Evolutionary conservation across 2,888 invertebrate species (phyloP).

Genomic region (Erebia ligea): DNA sequence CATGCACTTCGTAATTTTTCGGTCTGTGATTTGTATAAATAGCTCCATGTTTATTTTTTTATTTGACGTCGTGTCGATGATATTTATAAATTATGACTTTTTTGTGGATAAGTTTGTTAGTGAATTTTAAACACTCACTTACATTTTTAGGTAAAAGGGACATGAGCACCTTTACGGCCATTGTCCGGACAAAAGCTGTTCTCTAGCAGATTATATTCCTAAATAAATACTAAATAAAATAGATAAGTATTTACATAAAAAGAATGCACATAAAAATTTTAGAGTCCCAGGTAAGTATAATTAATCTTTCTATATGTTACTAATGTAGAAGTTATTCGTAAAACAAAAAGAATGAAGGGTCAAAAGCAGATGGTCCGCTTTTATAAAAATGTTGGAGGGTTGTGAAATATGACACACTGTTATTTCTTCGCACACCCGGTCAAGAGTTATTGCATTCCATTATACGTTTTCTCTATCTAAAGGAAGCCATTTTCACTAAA

Average conservation of each 20-base stretch:
- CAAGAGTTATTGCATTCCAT: slow-evolving; percentile 84
- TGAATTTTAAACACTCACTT: not conserved
- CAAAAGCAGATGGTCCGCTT: slow-evolving; percentile 83
- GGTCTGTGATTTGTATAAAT: not conserved
- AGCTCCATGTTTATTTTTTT: not conserved
- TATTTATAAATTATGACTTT: too few species aligned
- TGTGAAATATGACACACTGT: slow-evolving; percentile 83
- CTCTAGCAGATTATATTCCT: not conserved
- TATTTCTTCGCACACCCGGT: slow-evolving; percentile 84
- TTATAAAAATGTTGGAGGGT: slow-evolving; percentile 84
- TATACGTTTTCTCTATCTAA: slow-evolving; percentile 82
- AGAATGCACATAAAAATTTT: not conserved
- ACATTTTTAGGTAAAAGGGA: not conserved
- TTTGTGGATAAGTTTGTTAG: too few species aligned
- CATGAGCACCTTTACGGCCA: not conserved
- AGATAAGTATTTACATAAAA: too few species aligned
- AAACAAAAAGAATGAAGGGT: slow-evolving; percentile 83
- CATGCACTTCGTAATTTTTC: slow-evolving; percentile 23
- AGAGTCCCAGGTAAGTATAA: not conserved
- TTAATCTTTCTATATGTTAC: slow-evolving; percentile 50
- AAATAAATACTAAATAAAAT: too few species aligned
- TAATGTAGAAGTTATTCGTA: slow-evolving; percentile 79
- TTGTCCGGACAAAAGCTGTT: not conserved
- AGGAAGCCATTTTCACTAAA: slow-evolving; percentile 82
- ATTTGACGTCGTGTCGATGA: not conserved